Evolutionary conservation across 2,113 vertebrate species (phyloP).

Genomic region (Rattus rattus): DNA sequence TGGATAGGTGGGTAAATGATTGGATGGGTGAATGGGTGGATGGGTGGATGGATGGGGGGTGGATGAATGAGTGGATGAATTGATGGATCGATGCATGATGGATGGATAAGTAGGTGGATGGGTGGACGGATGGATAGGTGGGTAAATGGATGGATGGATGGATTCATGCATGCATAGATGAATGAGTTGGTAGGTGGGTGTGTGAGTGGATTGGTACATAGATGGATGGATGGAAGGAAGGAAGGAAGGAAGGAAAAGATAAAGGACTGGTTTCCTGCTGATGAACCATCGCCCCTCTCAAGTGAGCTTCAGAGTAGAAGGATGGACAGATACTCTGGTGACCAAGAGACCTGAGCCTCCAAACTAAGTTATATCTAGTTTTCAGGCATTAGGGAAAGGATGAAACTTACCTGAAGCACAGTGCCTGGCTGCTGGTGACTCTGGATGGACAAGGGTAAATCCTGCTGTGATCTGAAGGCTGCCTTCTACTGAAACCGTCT

Average conservation of each 20-base stretch:
- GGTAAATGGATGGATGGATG: not conserved
- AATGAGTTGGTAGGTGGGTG: fast-evolving
- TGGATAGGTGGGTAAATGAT: fast-evolving
- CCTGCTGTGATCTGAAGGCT: not conserved
- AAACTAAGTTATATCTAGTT: not conserved
- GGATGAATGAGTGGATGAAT: not conserved
- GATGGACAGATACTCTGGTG: not conserved
- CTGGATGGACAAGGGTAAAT: not conserved
- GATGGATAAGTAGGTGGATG: not conserved
- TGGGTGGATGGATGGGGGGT: fast-evolving
- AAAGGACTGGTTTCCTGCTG: not conserved
- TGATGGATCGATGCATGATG: not conserved
- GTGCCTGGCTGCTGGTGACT: not conserved
- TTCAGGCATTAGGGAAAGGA: not conserved
- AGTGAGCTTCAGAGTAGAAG: not conserved
- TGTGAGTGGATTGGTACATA: not conserved
- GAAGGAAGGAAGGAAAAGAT: too few species aligned
- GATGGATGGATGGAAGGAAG: too few species aligned
- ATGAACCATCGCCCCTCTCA: not conserved
- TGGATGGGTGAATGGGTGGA: too few species aligned
- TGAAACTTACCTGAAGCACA: too few species aligned
- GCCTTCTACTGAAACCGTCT: not conserved
- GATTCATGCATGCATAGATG: too few species aligned
- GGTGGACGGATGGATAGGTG: too few species aligned
- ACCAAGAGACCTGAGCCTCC: not conserved